These are phyloP conservation scores for Papilio machaon DNA, from an alignment of 1,140 invertebrate genomes.

Conservation along the genomic window DNA sequence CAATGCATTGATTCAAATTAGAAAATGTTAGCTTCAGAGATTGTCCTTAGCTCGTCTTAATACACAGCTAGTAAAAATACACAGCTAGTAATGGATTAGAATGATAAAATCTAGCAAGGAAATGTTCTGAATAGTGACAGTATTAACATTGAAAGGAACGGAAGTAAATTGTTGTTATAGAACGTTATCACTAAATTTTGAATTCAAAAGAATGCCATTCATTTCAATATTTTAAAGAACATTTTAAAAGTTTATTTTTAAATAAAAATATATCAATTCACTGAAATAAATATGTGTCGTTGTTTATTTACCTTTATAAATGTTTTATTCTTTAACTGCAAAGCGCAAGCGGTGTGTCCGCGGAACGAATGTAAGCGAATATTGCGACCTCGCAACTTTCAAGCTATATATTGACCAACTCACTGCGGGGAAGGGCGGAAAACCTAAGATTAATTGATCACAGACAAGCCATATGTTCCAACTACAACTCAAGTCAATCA, in stretches of 20 bases:
- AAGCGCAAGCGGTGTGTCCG: constrained; percentile 41
- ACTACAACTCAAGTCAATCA: neutral
- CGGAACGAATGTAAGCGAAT: constrained; percentile 58
- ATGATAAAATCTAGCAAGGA: constrained; percentile 1
- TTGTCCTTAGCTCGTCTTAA: neutral
- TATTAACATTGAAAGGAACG: neutral
- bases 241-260: constrained; percentile 43
- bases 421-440: constrained; percentile 61
- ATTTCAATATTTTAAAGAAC: neutral
- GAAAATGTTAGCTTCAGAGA: neutral
- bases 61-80: no score
- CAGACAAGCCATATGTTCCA: constrained; percentile 10
- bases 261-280: constrained; percentile 36
- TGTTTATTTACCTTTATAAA: constrained; percentile 46
- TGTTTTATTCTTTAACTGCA: constrained; percentile 29
- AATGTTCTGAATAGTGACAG: neutral
- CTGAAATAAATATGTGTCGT: neutral
- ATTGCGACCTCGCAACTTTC: constrained; percentile 56
- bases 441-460: constrained; percentile 50
- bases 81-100: neutral
- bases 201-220: neutral
- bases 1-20: neutral
- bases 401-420: constrained; percentile 64
- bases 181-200: neutral
- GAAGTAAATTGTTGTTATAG: neutral